These are phyloP conservation scores for Naja naja DNA, from an alignment of 2,113 vertebrate species.

Conservation along the genomic window DNA sequence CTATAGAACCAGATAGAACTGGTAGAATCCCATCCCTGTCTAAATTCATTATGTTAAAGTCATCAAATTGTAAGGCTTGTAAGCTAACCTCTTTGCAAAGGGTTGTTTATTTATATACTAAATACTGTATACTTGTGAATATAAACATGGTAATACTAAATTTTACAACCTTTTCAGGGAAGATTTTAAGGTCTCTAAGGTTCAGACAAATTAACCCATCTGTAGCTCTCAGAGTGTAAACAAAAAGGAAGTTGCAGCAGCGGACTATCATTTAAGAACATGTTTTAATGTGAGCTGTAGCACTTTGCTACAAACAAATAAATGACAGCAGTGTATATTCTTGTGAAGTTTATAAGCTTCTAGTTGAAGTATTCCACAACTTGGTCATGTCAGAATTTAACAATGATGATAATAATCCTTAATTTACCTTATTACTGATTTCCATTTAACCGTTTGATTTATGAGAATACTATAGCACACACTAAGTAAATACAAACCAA, in stretches of 20 bases:
- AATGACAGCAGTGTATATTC: not conserved
- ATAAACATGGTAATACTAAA: not conserved
- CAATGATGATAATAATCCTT: not conserved
- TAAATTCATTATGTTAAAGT: not conserved
- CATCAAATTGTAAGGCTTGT: not conserved
- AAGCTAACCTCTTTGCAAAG: not conserved
- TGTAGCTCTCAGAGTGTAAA: not conserved
- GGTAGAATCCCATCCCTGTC: no score
- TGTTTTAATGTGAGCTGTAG: not conserved
- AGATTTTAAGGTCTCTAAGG: not conserved
- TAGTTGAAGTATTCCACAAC: not conserved
- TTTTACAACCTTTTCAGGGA: not conserved
- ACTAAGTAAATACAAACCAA: constrained; percentile 7
- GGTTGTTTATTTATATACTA: not conserved
- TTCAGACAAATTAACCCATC: not conserved
- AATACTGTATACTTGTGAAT: not conserved
- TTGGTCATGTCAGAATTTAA: not conserved
- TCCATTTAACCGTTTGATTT: not conserved
- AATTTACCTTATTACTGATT: not conserved
- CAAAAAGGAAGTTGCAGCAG: not conserved
- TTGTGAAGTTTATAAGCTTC: not conserved
- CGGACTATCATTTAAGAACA: not conserved
- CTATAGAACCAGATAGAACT: no score
- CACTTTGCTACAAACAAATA: not conserved
- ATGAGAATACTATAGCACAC: not conserved